Evolutionary conservation across 2,888 invertebrate species (phyloP), one percentile per base, ranked within the genome.

Genomic region (Lasioglossum calceatum): DNA sequence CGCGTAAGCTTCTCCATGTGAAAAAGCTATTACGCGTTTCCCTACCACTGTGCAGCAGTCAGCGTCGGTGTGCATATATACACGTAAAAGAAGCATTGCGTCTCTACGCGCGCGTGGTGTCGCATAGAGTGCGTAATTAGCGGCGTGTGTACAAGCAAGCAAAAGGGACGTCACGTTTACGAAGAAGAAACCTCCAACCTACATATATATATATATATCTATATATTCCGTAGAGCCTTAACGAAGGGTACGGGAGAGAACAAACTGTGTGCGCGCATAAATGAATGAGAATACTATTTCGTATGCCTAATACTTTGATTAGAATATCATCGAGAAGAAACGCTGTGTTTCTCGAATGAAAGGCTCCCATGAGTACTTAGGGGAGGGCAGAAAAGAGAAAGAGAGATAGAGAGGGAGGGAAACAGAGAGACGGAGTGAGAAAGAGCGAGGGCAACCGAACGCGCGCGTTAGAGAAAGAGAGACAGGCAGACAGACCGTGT

Each of bases 1-100:
- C 89, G 91, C 87, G 84, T 91, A 86, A 86, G 91, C 91, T 90
- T 89, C 88, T 91, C 91, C 88, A 88, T 91, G 90, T 91, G 90
- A 90, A 90, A 90, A 91, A 91, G 88, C 91, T 84, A 91, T 91
- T 87, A 89, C 89, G 88, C 87, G 84, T 89, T 82, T 87, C 85
- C 87, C 90, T 76, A 88, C 80, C 81, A 82, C 88, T 79, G 74
- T 81, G 75, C 79, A 77, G 47, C n/a, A 70, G 44, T n/a, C 47
- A 79, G 10, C 82, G 58, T 81, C 72, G 73, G 86, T 88, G 90
- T 86, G 71, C 79, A 78, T 82, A 86, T 88, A 90, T 86, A 89
- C 89, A 86, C 84, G 87, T 83, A 76, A 83, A 84, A 79, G 79
- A 89, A 85, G 82, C 71, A 84, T 84, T 79, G 82, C 89, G 86